Evolutionary conservation across 1,140 invertebrate genomes (phyloP).

Genomic region (Aphaenogaster floridana): DNA sequence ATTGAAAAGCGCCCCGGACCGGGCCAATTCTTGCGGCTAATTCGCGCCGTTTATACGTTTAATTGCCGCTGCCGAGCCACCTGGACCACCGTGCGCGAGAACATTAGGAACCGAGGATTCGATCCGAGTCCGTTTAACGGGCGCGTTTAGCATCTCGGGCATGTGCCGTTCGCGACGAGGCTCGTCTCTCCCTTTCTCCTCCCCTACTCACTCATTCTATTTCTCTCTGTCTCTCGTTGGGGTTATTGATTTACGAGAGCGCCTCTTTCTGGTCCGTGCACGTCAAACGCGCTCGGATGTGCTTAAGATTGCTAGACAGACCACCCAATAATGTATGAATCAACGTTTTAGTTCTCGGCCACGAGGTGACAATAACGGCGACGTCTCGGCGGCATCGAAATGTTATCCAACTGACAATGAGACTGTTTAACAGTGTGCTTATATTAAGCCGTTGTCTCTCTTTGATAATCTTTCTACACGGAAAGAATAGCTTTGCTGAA

Average conservation of each 20-base stretch:
- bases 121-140: conserved; percentile 38
- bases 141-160: conserved; percentile 26
- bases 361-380: neutral
- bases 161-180: conserved; percentile 29
- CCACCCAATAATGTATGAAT: neutral
- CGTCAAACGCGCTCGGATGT: neutral
- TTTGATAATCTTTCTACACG: neutral
- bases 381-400: neutral
- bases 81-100: conserved; percentile 67
- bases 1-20: conserved; percentile 62
- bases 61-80: conserved; percentile 73
- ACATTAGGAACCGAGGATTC: conserved; percentile 22
- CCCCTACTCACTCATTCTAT: neutral
- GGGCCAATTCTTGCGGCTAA: conserved; percentile 77
- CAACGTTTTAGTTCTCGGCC: neutral
- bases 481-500: too few species aligned
- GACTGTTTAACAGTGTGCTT: neutral
- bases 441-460: neutral
- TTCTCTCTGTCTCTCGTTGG: neutral
- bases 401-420: neutral
- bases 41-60: conserved; percentile 77
- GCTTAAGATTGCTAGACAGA: neutral
- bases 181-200: neutral
- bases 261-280: conserved; percentile 23
- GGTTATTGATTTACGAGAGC: conserved; percentile 44